Evolutionary conservation across 2,113 vertebrate species (phyloP).

Genomic region (Fukomys damarensis): DNA sequence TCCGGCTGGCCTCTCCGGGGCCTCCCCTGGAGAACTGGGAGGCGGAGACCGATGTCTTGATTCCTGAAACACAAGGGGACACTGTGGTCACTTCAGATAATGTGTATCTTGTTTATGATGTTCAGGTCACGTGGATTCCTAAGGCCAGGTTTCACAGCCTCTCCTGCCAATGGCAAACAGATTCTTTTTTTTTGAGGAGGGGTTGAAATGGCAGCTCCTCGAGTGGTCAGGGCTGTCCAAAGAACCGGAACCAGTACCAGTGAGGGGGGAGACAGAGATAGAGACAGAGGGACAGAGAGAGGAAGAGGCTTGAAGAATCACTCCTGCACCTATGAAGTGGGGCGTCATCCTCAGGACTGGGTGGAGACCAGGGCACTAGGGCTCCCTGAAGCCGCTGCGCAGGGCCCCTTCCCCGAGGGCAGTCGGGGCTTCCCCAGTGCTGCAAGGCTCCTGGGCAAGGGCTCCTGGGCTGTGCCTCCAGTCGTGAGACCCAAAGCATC

Average conservation of each 20-base stretch:
- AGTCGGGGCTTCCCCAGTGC: background rate
- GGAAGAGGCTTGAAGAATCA: rapidly evolving
- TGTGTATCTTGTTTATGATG: background rate
- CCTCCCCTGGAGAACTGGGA: background rate
- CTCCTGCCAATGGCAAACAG: conserved; percentile 24
- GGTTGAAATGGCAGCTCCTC: background rate
- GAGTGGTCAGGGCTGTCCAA: background rate
- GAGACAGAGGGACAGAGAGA: background rate
- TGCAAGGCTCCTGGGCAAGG: too few relatives aligned
- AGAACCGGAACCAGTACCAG: background rate
- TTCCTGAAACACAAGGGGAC: background rate
- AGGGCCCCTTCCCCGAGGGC: background rate
- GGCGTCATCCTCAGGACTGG: too few relatives aligned
- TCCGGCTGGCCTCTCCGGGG: background rate
- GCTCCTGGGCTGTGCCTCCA: too few relatives aligned
- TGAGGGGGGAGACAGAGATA: background rate
- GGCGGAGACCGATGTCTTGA: too few relatives aligned
- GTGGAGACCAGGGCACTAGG: background rate
- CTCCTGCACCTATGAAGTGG: too few relatives aligned
- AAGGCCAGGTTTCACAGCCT: background rate
- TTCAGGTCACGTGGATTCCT: background rate
- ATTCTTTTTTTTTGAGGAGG: too few relatives aligned
- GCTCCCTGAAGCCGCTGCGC: too few relatives aligned
- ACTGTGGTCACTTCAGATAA: background rate
- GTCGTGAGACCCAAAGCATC: too few relatives aligned